Percentiles rank a stretch among this genome's conserved stretches.
These are phyloP conservation scores for Ctenochaetus hawaiiensis DNA, from an alignment of 2,797 vertebrate genomes.

Conservation along the genomic window DNA sequence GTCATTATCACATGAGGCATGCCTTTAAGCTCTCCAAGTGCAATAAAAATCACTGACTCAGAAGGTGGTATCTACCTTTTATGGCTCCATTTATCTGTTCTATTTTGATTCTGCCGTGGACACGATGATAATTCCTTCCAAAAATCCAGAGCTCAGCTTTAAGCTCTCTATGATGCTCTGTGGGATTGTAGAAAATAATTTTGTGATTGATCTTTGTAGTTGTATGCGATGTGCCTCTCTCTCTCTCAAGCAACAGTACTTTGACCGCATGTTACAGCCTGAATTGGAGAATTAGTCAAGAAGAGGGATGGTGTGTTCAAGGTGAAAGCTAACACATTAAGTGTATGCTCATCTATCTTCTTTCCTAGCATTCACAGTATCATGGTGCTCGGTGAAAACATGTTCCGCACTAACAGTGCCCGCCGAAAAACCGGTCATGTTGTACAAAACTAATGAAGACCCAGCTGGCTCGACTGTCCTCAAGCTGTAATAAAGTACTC, in stretches of 20 bases:
- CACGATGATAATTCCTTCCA: slow-evolving; percentile 21
- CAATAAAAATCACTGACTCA: slow-evolving; percentile 30
- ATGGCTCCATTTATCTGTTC: slow-evolving; percentile 24
- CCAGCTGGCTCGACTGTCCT: slow-evolving; percentile 67
- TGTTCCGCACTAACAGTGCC: slow-evolving; percentile 41
- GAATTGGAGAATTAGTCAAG: slow-evolving; percentile 77
- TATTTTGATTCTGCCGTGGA: slow-evolving; percentile 22
- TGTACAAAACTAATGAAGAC: slow-evolving; percentile 74
- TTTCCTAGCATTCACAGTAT: slow-evolving; percentile 54
- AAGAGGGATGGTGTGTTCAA: slow-evolving; percentile 81
- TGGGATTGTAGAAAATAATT: slow-evolving; percentile 33
- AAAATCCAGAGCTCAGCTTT: slow-evolving; percentile 14
- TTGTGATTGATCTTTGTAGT: slow-evolving; percentile 57
- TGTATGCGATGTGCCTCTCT: slow-evolving; percentile 21
- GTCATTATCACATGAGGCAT: slow-evolving; percentile 45
- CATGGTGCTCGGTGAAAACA: slow-evolving; percentile 59
- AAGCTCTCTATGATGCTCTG: slow-evolving; percentile 21
- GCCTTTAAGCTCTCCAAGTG: too few species aligned
- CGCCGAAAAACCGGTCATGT: slow-evolving; percentile 61
- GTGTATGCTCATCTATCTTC: slow-evolving; percentile 72
- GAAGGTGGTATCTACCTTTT: slow-evolving; percentile 12
- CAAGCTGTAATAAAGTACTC: slow-evolving; percentile 57
- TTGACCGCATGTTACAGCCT: slow-evolving; percentile 63
- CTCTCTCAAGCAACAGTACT: slow-evolving; percentile 38
- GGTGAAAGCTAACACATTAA: slow-evolving; percentile 82